Conservation (phyloP, 2,797 vertebrate species). For the Enteromius unitaeniatus region DNA sequence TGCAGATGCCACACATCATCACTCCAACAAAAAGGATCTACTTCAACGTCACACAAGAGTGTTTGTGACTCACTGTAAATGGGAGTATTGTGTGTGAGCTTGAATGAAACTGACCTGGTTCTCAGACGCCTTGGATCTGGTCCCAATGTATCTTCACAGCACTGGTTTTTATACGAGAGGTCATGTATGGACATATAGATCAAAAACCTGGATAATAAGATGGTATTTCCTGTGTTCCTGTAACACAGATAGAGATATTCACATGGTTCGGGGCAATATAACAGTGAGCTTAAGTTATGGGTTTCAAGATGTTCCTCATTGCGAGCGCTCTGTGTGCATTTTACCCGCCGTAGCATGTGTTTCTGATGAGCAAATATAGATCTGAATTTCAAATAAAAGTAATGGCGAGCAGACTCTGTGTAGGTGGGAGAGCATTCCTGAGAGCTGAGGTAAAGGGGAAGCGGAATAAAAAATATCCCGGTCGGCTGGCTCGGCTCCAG, state of each 20-base stretch:
- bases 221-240: constrained; percentile 61
- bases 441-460: constrained; percentile 80
- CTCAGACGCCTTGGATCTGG: constrained; percentile 25
- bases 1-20: constrained; percentile 47
- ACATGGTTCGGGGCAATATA: constrained; percentile 44
- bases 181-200: constrained; percentile 43
- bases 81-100: constrained; percentile 17
- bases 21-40: constrained; percentile 32
- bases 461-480: constrained; percentile 84
- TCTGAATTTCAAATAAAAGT: constrained; percentile 97
- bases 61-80: constrained; percentile 28
- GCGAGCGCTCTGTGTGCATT: constrained; percentile 54
- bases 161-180: constrained; percentile 17
- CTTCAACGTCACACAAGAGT: constrained; percentile 9
- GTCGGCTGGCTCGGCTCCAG: constrained; percentile 77
- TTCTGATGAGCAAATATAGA: constrained; percentile 95
- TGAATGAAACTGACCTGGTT: constrained; percentile 22
- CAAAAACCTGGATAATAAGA: constrained; percentile 52
- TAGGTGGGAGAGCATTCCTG: constrained; percentile 86
- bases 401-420: constrained; percentile 87
- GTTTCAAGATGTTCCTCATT: constrained; percentile 41
- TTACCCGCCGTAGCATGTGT: constrained; percentile 84
- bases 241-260: constrained; percentile 52
- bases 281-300: constrained; percentile 35
- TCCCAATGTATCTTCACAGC: constrained; percentile 10